Evolutionary conservation across 2,113 vertebrate genomes (phyloP).

Genomic region (Prionailurus bengalensis): DNA sequence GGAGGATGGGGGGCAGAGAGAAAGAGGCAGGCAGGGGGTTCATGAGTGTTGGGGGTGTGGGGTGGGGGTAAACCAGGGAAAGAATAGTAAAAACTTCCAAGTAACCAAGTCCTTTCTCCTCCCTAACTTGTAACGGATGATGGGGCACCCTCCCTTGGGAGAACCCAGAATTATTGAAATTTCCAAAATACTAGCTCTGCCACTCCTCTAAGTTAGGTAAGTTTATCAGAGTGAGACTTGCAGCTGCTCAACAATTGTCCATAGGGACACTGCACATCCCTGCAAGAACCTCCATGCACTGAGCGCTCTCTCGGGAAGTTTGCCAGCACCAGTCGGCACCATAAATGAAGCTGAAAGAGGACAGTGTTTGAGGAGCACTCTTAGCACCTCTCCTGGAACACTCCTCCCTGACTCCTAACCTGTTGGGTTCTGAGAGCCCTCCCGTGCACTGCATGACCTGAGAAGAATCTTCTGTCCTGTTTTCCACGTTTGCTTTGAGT

Average conservation of each 20-base stretch:
- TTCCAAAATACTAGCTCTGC: background rate
- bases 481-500: background rate
- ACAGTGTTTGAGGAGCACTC: background rate
- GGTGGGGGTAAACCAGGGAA: background rate
- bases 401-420: background rate
- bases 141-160: background rate
- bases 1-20: background rate
- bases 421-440: background rate
- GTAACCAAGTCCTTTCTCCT: background rate
- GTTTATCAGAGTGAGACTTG: background rate
- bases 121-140: background rate
- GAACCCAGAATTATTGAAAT: background rate
- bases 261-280: no score
- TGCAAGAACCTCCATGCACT: rapidly evolving
- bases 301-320: background rate
- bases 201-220: background rate
- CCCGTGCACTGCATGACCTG: background rate
- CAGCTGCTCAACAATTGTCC: background rate
- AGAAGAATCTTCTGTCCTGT: background rate
- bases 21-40: background rate
- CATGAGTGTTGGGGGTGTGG: no score
- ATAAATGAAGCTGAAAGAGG: background rate
- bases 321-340: no score
- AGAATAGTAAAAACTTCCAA: background rate
- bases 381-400: rapidly evolving